Evolutionary conservation across 2,797 vertebrate genomes (phyloP).

Genomic region (Poecile montanus): DNA sequence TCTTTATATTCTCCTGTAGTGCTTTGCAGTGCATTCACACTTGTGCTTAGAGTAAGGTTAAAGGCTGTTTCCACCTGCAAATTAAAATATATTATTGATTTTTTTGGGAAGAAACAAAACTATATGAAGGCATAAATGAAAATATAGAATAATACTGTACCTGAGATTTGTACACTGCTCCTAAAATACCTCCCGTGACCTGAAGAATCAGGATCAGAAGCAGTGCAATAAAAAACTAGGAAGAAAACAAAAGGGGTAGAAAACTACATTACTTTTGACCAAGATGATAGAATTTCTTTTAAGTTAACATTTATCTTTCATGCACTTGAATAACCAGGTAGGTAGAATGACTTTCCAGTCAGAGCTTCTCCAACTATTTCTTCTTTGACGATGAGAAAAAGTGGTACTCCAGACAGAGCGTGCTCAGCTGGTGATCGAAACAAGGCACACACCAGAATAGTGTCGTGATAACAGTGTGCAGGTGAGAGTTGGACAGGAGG

Average conservation of each 20-base stretch:
- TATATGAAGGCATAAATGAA: neutral
- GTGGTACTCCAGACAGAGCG: accelerated
- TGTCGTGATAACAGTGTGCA: neutral
- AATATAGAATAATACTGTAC: constrained; percentile 60
- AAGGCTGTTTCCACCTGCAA: constrained; percentile 47
- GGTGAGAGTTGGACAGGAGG: neutral
- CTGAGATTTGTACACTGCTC: constrained; percentile 70
- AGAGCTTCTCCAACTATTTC: neutral
- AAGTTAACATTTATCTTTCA: neutral
- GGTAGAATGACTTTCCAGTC: neutral
- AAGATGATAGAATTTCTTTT: neutral
- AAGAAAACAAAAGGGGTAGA: neutral
- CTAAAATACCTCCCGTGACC: constrained; percentile 82
- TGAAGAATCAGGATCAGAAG: constrained; percentile 87
- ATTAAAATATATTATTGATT: constrained; percentile 10
- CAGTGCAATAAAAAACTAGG: constrained; percentile 87
- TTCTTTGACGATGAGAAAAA: neutral
- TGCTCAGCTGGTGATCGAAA: neutral
- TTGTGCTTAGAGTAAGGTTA: neutral
- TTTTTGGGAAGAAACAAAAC: neutral
- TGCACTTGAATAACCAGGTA: neutral
- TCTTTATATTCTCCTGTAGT: accelerated
- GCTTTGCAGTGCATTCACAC: neutral
- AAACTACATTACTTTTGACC: neutral
- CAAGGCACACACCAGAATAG: neutral